Conservation (phyloP, 1,140 invertebrate species). For the Hirudo medicinalis region DNA sequence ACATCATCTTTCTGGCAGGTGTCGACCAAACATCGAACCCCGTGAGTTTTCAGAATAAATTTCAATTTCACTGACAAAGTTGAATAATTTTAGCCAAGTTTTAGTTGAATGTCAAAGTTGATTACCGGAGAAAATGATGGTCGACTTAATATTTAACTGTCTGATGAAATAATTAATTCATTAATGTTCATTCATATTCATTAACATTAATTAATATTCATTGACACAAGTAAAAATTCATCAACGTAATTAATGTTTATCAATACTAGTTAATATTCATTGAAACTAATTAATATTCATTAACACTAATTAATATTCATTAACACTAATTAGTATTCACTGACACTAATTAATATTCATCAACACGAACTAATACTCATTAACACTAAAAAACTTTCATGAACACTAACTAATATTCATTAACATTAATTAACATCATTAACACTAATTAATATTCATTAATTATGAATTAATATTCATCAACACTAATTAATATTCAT, state of each 20-base stretch:
- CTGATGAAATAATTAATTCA: background rate
- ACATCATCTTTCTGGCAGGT: conserved; percentile 28
- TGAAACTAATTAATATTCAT: no score
- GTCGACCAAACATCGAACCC: conserved; percentile 23
- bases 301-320: background rate
- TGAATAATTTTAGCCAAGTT: no score
- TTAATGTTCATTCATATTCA: background rate
- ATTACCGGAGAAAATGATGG: background rate
- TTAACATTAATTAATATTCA: background rate
- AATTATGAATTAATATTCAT: background rate
- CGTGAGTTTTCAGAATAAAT: no score
- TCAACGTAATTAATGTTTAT: no score
- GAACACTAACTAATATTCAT: background rate
- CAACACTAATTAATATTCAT: background rate
- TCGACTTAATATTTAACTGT: background rate
- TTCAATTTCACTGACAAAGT: no score
- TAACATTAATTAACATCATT: background rate
- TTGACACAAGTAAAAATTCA: no score
- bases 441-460: background rate
- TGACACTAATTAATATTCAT: background rate
- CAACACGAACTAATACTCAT: background rate
- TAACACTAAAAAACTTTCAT: background rate
- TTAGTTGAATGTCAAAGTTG: background rate
- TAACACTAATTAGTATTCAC: background rate
- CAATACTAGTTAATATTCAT: background rate